Evolutionary conservation across 1,140 invertebrate species (phyloP).

Genomic region (Drosophila lacteicornis): DNA sequence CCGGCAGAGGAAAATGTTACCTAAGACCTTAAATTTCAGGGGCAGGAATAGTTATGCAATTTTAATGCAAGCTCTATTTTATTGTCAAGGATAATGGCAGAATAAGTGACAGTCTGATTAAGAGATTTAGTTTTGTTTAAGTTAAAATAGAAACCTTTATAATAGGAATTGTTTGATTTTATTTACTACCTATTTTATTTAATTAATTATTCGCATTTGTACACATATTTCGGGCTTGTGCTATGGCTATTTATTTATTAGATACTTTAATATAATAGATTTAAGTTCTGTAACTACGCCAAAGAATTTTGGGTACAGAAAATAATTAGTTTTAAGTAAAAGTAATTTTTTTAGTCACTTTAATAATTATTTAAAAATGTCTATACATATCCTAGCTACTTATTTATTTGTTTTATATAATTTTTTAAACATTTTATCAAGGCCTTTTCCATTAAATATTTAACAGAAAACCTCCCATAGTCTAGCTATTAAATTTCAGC

Average conservation of each 20-base stretch:
- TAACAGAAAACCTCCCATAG: not conserved
- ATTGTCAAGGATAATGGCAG: no score
- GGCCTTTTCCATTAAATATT: not conserved
- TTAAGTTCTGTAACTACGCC: no score
- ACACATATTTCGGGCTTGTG: no score
- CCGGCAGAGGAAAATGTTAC: not conserved
- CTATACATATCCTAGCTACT: not conserved
- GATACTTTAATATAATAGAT: no score
- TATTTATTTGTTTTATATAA: not conserved
- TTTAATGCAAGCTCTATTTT: not conserved
- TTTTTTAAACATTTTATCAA: not conserved
- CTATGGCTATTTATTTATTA: no score
- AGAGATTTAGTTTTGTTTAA: no score
- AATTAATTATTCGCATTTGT: no score
- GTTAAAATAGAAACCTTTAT: not conserved
- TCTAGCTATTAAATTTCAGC: not conserved
- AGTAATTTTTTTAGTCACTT: not conserved
- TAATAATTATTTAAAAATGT: not conserved
- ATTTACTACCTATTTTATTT: not conserved
- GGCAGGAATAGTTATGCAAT: constrained; percentile 1
- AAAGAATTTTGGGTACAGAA: no score
- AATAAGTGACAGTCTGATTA: not conserved
- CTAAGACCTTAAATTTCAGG: constrained; percentile 7
- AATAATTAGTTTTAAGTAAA: no score
- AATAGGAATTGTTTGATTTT: not conserved